Evolutionary conservation across 2,888 invertebrate species (phyloP).

Genomic region (Agrochola circellaris): DNA sequence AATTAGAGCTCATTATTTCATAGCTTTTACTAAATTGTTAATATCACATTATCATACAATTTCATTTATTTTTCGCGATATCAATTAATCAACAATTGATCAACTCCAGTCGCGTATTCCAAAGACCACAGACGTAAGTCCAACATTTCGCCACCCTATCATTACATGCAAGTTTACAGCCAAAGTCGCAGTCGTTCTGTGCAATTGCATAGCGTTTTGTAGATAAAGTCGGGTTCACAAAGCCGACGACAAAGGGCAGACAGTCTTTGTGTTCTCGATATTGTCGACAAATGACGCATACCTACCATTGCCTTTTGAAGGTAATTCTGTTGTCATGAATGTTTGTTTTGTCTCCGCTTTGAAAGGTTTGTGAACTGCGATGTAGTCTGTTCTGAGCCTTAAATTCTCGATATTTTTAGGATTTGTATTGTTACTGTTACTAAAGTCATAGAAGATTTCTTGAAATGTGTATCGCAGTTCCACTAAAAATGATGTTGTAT

Average conservation of each 20-base stretch:
- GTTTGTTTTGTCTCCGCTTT: constrained; percentile 46
- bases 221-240: constrained; percentile 68
- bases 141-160: neutral
- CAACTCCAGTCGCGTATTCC: neutral
- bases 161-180: constrained; percentile 14
- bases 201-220: constrained; percentile 68
- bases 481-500: neutral
- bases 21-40: too few species aligned
- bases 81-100: neutral
- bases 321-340: constrained; percentile 48
- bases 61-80: neutral
- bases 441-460: neutral
- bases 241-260: constrained; percentile 69
- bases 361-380: constrained; percentile 42
- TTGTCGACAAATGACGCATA: constrained; percentile 67
- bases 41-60: too few species aligned
- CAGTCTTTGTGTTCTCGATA: constrained; percentile 71
- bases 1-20: too few species aligned
- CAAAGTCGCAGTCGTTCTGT: constrained; percentile 48
- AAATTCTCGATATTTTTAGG: neutral
- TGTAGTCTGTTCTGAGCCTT: constrained; percentile 20
- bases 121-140: neutral
- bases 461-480: neutral
- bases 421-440: constrained; percentile 3
- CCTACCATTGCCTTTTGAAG: constrained; percentile 52